A percentile compares a stretch with the other conserved stretches of the same genome.
Evolutionary conservation across 2,888 invertebrate species (phyloP).

Genomic region (Diplazon laetatorius): DNA sequence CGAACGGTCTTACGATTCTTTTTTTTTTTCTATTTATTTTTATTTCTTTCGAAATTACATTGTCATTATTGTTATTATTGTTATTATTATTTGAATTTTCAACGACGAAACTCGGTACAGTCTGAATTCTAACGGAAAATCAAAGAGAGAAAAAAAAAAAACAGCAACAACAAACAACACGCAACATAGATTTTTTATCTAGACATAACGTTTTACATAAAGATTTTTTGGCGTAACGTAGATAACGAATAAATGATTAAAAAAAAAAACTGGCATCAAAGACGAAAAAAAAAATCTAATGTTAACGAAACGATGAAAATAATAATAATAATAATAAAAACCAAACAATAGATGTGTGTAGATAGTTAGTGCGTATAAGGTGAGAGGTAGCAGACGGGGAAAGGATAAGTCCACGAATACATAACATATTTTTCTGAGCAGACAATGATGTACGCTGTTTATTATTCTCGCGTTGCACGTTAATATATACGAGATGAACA

Average conservation of each 20-base stretch:
- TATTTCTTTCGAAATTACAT: too few relatives aligned
- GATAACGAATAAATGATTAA: conserved; percentile 20
- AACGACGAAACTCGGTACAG: conserved; percentile 63
- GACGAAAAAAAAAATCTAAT: conserved; percentile 1
- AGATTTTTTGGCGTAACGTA: conserved; percentile 72
- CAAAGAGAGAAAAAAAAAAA: conserved; percentile 57
- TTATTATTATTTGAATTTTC: too few relatives aligned
- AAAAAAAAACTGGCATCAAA: neutral
- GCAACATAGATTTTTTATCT: conserved; percentile 66
- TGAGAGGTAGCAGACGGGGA: conserved; percentile 66
- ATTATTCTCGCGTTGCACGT: conserved; percentile 51
- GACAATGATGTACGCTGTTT: conserved; percentile 38
- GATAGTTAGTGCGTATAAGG: conserved; percentile 69
- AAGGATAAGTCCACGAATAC: conserved; percentile 67
- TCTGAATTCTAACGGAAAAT: conserved; percentile 71
- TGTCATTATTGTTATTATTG: too few relatives aligned
- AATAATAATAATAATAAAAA: conserved; percentile 17
- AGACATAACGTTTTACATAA: conserved; percentile 67
- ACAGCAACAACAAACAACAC: conserved; percentile 32
- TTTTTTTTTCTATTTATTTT: conserved; percentile 41
- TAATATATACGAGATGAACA: too few relatives aligned
- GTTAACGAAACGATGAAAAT: neutral
- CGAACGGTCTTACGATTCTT: conserved; percentile 34
- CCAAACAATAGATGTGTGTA: conserved; percentile 70
- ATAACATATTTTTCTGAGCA: conserved; percentile 61